Conservation (phyloP, 2,888 invertebrate genomes). For the Nephrotoma guestfalica region DNA sequence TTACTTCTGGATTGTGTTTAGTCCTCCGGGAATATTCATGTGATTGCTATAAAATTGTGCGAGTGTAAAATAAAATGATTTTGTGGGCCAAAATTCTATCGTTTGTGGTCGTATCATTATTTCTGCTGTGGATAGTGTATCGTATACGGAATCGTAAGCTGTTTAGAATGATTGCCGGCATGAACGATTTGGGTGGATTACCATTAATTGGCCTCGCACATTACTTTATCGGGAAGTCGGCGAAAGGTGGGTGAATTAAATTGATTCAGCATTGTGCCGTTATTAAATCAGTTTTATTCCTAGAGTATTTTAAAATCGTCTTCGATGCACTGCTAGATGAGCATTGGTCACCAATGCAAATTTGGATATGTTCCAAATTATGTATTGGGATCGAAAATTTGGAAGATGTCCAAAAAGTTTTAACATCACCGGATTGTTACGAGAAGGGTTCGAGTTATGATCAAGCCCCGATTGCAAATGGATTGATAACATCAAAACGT, state of each 20-base stretch:
- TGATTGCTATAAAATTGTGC: background rate
- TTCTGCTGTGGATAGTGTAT: background rate
- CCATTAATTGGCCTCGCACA: background rate
- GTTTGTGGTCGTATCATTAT: background rate
- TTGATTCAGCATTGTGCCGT: background rate
- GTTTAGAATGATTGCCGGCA: background rate
- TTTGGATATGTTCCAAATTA: background rate
- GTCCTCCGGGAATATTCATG: no score
- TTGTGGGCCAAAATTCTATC: background rate
- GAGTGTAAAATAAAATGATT: background rate
- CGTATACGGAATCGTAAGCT: background rate
- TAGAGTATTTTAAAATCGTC: background rate
- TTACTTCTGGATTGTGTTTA: no score
- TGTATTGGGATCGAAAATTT: background rate
- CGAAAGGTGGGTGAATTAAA: background rate
- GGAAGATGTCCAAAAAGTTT: background rate
- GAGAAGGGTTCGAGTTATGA: background rate
- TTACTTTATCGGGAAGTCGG: background rate
- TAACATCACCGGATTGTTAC: background rate
- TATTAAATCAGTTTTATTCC: background rate
- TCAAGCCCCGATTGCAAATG: background rate
- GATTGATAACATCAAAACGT: background rate
- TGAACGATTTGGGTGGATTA: background rate
- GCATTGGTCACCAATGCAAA: background rate
- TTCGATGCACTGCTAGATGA: background rate